Conservation (phyloP, 2,797 vertebrate genomes). For the Xiphophorus birchmanni region DNA sequence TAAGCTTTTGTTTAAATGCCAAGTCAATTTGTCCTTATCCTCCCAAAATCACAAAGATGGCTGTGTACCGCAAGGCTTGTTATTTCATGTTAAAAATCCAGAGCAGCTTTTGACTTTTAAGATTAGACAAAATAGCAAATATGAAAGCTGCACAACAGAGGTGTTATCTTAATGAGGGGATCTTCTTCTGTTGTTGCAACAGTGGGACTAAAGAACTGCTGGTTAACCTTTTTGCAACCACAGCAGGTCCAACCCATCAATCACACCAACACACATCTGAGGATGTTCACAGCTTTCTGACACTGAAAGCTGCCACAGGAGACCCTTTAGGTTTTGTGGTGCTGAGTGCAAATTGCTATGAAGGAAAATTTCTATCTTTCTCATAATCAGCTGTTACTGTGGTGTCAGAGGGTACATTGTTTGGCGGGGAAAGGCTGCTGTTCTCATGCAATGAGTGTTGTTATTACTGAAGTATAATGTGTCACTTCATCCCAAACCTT, state of each 20-base stretch:
- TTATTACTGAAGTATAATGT: not conserved
- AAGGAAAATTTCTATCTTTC: not conserved
- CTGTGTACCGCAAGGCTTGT: not conserved
- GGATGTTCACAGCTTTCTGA: not conserved
- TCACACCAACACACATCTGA: not conserved
- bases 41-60: conserved; percentile 10
- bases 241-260: not conserved
- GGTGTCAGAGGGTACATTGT: not conserved
- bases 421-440: not conserved
- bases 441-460: not conserved
- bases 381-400: not conserved
- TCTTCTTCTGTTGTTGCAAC: not conserved
- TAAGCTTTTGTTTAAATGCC: conserved; percentile 2
- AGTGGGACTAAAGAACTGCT: not conserved
- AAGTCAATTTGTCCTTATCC: not conserved
- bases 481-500: conserved; percentile 2
- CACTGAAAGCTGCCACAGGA: not conserved
- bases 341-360: not conserved
- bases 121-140: not conserved
- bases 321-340: not conserved
- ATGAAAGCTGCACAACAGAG: not conserved
- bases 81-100: not conserved
- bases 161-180: not conserved
- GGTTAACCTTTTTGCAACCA: not conserved
- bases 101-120: not conserved